These are phyloP conservation scores for Zaprionus lineosus DNA, from an alignment of 2,888 invertebrate species.

Conservation along the genomic window DNA sequence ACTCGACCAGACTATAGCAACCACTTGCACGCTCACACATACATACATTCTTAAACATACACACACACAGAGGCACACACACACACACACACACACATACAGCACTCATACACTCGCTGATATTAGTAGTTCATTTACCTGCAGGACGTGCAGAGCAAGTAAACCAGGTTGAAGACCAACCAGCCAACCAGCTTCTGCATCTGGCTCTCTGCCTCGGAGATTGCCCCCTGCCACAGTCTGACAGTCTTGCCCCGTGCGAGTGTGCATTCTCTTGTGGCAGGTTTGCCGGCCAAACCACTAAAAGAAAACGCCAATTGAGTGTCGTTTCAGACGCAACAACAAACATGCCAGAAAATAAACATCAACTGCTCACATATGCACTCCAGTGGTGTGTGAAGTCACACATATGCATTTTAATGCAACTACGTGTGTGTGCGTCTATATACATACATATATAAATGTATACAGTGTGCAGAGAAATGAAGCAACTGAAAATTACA, in stretches of 20 bases:
- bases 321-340: slow-evolving; percentile 27
- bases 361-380: slow-evolving; percentile 49
- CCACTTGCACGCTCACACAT: slow-evolving; percentile 19
- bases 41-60: too few relatives aligned
- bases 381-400: slow-evolving; percentile 9
- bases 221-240: too few relatives aligned
- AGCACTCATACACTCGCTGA: slow-evolving; percentile 23
- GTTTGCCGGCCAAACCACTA: slow-evolving; percentile 46
- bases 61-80: slow-evolving; percentile 16
- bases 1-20: slow-evolving; percentile 44
- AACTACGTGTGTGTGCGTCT: neutral
- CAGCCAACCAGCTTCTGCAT: neutral
- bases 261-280: slow-evolving; percentile 16
- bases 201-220: too few relatives aligned
- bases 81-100: slow-evolving; percentile 19
- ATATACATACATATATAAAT: neutral
- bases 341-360: slow-evolving; percentile 16
- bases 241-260: too few relatives aligned
- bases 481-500: slow-evolving; percentile 42
- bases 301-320: slow-evolving; percentile 67
- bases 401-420: slow-evolving; percentile 1
- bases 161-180: slow-evolving; percentile 34
- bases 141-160: slow-evolving; percentile 57
- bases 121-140: slow-evolving; percentile 73
- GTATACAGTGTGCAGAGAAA: slow-evolving; percentile 2